Evolutionary conservation across 2,113 vertebrate genomes (phyloP).

Genomic region (Misgurnus mizolepis): DNA sequence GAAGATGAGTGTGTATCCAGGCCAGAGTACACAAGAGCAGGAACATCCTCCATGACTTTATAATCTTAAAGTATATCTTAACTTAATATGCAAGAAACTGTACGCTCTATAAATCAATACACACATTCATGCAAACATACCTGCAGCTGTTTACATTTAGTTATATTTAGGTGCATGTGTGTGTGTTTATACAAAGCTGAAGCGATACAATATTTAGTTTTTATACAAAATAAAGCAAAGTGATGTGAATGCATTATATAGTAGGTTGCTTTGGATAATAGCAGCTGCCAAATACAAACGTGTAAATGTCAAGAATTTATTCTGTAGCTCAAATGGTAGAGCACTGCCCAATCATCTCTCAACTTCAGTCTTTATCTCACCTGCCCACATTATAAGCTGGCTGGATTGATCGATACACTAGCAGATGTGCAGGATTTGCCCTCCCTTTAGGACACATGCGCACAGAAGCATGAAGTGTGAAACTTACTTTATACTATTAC

Average conservation of each 20-base stretch:
- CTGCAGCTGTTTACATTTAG: conserved; percentile 5
- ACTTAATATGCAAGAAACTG: neutral
- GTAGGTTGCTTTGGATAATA: too few species aligned
- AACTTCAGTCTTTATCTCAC: conserved; percentile 61
- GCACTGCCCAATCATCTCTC: conserved; percentile 59
- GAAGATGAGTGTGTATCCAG: conserved; percentile 83
- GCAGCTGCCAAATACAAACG: too few species aligned
- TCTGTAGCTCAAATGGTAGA: too few species aligned
- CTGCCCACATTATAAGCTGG: conserved; percentile 51
- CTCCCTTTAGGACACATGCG: conserved; percentile 44
- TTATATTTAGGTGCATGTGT: neutral
- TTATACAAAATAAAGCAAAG: too few species aligned
- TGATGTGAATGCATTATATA: too few species aligned
- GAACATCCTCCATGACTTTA: conserved; percentile 7
- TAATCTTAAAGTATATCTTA: neutral
- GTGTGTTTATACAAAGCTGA: neutral
- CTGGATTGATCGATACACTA: conserved; percentile 61
- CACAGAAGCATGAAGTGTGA: conserved; percentile 60
- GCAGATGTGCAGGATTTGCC: conserved; percentile 48
- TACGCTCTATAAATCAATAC: conserved; percentile 42
- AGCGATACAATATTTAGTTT: neutral
- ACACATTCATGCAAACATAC: conserved; percentile 31
- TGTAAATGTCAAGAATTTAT: too few species aligned
- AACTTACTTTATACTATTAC: conserved; percentile 33
- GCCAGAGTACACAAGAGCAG: conserved; percentile 52